A percentile compares a stretch with the other conserved stretches of the same genome.
Evolutionary conservation across 2,797 vertebrate species (phyloP).

Genomic region (Coilia nasus): DNA sequence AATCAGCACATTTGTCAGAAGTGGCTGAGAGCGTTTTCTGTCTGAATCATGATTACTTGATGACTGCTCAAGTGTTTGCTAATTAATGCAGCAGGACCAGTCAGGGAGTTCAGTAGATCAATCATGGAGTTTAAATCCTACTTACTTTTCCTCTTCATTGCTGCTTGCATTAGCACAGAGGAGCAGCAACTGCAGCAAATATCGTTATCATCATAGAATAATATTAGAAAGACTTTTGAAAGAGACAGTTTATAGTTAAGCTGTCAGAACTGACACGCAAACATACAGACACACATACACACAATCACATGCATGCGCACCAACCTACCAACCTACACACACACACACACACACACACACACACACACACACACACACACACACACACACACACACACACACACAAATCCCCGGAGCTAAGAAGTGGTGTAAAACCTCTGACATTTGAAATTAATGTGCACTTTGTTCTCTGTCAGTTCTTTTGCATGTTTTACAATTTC

Average conservation of each 20-base stretch:
- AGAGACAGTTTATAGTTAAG: constrained; percentile 8
- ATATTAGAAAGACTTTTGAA: constrained; percentile 45
- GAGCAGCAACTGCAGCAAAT: constrained; percentile 44
- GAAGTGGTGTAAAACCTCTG: constrained; percentile 39
- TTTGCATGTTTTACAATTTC: constrained; percentile 45
- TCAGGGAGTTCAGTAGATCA: neutral
- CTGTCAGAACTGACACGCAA: neutral
- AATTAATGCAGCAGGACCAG: neutral
- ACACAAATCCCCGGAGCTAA: neutral
- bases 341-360: constrained; percentile 27
- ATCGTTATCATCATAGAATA: constrained; percentile 48
- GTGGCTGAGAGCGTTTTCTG: neutral
- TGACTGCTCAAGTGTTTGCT: neutral
- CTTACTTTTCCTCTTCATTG: constrained; percentile 18
- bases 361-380: neutral
- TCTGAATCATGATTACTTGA: neutral
- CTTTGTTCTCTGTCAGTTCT: constrained; percentile 40
- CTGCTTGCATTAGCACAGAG: neutral
- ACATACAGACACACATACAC: constrained; percentile 15
- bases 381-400: constrained; percentile 14
- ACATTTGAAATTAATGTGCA: constrained; percentile 22
- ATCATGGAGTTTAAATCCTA: neutral
- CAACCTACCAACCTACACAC: constrained; percentile 6
- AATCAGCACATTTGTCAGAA: constrained; percentile 7
- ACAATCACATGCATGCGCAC: neutral